Base-by-base conservation (phyloP, 2,888 invertebrate species). In the Galeruca laticollis region DNA sequence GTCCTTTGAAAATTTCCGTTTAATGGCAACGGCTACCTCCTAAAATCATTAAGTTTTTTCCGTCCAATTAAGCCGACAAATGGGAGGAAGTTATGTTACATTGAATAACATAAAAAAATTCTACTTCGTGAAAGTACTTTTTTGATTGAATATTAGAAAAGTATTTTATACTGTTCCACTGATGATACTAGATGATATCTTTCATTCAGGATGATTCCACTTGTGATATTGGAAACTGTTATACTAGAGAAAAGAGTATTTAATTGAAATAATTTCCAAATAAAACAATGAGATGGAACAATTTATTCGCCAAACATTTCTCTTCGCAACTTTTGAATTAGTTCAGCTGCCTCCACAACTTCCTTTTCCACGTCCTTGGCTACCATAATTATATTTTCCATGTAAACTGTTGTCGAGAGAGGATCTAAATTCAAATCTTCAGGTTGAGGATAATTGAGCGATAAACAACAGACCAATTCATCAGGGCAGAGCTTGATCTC, bases 11-110 rank as follows among this genome's bases (percentile, higher is more conserved):
- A 61, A 61, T 15, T 49, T 31, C 47, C 18, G 10, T 31, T 62
- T 33, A 62, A 62, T 62, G n/a, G 37, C 35, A 52, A 52, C 52
- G 26, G 52, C 52, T 26, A 52, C n/a, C n/a, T 52, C 2, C 26
- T 52, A 5, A 52, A 52, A 11, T 52, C n/a, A 52, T 52, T 26
- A 26, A 26, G 52, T 26, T 26, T 9, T 18, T 21, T 2, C 13
- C 21, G 18, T 51, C 51, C 21, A 51, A 51, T 51, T 51, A 51
- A 5, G 9, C 21, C 5, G 5, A 51, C 51, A 21, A 51, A 21
- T 18, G 51, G 11, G 20, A 51, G 21, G 21, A 51, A 51, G n/a
- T 6, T 6, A 33, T 9, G 4, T 33, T 33, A 33, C 9, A 6
- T 6, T 6, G 33, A 33, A 33, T 33, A n/a, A n/a, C n/a, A n/a